Base-by-base conservation (phyloP, 2,797 vertebrate genomes). In the Chrysolophus pictus region DNA sequence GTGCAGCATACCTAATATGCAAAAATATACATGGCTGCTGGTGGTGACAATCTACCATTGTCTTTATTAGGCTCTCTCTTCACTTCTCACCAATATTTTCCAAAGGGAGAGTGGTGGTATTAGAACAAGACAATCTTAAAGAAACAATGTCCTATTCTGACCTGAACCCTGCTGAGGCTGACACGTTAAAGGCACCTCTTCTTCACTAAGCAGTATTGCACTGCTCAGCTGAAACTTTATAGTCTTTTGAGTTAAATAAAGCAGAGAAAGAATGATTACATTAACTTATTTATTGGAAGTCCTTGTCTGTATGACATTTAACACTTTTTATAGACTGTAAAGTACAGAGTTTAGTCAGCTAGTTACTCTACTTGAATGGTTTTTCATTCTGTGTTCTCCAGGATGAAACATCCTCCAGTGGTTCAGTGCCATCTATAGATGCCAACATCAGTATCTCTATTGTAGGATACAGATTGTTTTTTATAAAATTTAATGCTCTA, bases 211-310 rank as follows among this genome's bases (percentile, higher is more conserved):
- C 29, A 79, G 31, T 46, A 69, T 67, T 91, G 79, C 46, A 64
- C 29, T 62, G 74, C 87, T 91, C 81, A 91, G 76, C 47, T 80
- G 93, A 95, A 96, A 78, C 33, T 88, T 96, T 60, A 90, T 49
- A 84, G 76, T n/a, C 9, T 75, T 88, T 80, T 75, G 41, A 22
- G 67, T 95, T 91, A 94, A 95, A 92, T 53, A 95, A 91, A 95
- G 56, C 3, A 1, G 83, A 93, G 75, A 59, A 82, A 84, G 94
- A 93, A 87, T 41, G 3, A 76, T 84, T 93, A 80, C 58, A 84
- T 94, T 95, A 89, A 91, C 49, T 91, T 96, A 93, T 71, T 95
- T 96, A 92, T 82, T 75, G 78, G 90, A 90, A 89, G 63, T 79
- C 51, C 53, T 75, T 90, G 69, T 71, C 92, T 94, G 47, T 74